phyloP scores from a whole-genome alignment of 2,797 vertebrate species.

The Arremon aurantiirostris region DNA sequence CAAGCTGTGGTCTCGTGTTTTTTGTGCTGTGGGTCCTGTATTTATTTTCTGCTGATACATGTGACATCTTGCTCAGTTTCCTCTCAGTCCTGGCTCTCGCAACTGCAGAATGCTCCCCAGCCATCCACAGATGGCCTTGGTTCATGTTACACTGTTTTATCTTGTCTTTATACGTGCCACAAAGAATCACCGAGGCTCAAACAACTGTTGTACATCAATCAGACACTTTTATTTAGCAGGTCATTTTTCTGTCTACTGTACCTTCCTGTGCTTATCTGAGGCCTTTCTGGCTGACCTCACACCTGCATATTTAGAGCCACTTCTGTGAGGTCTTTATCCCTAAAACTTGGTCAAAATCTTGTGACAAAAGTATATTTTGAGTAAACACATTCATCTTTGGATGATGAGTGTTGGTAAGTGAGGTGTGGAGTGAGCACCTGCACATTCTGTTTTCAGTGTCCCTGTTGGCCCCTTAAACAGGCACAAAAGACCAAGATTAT shows the following conservation, averaged over 20 bases:
- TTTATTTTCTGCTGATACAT: background rate
- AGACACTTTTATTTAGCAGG: background rate
- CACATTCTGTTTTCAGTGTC: background rate
- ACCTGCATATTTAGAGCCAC: background rate
- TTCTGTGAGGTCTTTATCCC: background rate
- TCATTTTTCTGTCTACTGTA: constrained; percentile 20
- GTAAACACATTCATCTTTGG: background rate
- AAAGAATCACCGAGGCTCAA: background rate
- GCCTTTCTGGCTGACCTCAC: background rate
- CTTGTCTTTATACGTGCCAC: background rate
- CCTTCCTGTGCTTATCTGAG: background rate
- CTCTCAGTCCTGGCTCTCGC: background rate
- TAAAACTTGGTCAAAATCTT: background rate
- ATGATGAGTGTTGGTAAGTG: background rate
- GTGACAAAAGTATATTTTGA: background rate
- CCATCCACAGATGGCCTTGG: constrained; percentile 4
- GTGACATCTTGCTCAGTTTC: background rate
- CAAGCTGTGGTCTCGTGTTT: background rate
- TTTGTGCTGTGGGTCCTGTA: background rate
- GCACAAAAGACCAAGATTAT: background rate
- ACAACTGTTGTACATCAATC: constrained; percentile 47
- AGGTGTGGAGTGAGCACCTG: background rate
- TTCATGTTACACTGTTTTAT: constrained; percentile 38
- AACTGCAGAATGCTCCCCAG: background rate
- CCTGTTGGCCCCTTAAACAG: background rate